Conservation (phyloP, 2,888 invertebrate genomes). For the Ichneumoninae sp. region DNA sequence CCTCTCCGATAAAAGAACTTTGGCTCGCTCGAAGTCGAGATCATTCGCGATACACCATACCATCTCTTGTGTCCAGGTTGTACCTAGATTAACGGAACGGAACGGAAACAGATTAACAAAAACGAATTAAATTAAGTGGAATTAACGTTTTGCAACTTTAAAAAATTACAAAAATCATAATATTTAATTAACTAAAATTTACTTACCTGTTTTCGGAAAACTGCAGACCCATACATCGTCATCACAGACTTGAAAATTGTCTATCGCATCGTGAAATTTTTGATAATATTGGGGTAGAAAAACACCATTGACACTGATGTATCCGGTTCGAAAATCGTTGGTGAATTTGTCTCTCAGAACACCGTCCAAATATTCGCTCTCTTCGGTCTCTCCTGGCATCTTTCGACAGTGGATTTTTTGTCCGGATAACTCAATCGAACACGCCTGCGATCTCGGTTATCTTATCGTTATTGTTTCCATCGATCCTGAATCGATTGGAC, state of each 20-base stretch:
- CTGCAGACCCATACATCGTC: slow-evolving; percentile 86
- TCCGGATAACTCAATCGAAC: not conserved
- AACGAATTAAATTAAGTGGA: not conserved
- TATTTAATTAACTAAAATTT: not conserved
- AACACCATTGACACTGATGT: slow-evolving; percentile 78
- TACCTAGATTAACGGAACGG: slow-evolving; percentile 84
- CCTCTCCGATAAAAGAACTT: slow-evolving; percentile 86
- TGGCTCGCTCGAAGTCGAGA: slow-evolving; percentile 87
- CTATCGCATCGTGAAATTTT: slow-evolving; percentile 82
- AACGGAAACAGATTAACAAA: not conserved
- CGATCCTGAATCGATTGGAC: not conserved
- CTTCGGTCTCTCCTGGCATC: slow-evolving; percentile 38
- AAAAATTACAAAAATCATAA: not conserved
- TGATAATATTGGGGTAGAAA: slow-evolving; percentile 83
- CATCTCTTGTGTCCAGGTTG: slow-evolving; percentile 92
- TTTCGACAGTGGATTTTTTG: not conserved
- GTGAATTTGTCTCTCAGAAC: slow-evolving; percentile 77
- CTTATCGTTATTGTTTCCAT: not conserved
- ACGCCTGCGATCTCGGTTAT: not conserved
- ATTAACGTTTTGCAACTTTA: not conserved
- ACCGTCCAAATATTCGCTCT: slow-evolving; percentile 68
- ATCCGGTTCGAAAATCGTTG: slow-evolving; percentile 79
- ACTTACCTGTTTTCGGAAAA: slow-evolving; percentile 86
- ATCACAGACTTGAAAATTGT: slow-evolving; percentile 84
- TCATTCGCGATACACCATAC: slow-evolving; percentile 89